Evolutionary conservation across 2,797 vertebrate genomes (phyloP).

Genomic region (Artibeus lituratus): DNA sequence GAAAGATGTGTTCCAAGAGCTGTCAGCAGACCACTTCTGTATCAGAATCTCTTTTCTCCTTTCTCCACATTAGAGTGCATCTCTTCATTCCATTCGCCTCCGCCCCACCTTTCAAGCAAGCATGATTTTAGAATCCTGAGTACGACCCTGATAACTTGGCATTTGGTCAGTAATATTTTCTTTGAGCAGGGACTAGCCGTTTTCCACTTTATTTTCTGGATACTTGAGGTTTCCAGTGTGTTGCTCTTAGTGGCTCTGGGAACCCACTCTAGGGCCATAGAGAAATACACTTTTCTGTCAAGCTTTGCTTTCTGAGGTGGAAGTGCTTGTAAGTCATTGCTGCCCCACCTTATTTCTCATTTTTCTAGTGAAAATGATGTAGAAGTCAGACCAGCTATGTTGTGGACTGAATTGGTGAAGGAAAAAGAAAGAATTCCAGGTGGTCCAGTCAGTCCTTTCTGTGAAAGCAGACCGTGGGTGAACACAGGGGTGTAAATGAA

Average conservation of each 20-base stretch:
- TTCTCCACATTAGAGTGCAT: neutral
- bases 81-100: neutral
- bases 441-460: neutral
- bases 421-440: neutral
- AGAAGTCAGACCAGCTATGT: neutral
- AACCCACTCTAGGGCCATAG: neutral
- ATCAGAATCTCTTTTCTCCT: neutral
- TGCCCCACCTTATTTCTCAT: neutral
- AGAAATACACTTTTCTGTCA: neutral
- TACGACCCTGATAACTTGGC: too few relatives aligned
- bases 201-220: constrained; percentile 18
- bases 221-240: neutral
- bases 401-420: neutral
- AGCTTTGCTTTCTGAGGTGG: neutral
- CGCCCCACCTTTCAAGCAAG: neutral
- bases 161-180: neutral
- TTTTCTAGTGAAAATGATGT: neutral
- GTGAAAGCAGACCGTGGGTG: neutral
- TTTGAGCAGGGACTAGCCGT: neutral
- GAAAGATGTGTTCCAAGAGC: neutral
- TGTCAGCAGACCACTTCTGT: neutral
- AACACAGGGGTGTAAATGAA: neutral
- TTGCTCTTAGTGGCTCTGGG: neutral
- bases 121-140: neutral
- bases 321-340: neutral